Percentiles rank a stretch among this genome's conserved stretches.
Conservation (phyloP, 2,888 invertebrate species). For the Yponomeuta plumbellus region DNA sequence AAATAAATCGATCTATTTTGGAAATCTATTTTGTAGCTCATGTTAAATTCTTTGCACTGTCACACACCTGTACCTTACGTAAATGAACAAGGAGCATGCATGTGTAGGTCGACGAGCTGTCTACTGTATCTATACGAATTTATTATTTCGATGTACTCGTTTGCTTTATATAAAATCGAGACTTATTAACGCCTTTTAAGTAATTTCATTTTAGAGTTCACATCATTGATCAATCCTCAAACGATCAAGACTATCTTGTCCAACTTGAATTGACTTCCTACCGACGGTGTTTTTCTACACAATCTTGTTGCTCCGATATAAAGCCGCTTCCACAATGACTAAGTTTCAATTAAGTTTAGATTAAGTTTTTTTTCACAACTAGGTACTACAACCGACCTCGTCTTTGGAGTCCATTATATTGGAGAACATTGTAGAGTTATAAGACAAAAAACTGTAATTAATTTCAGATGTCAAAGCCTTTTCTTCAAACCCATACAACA, state of each 20-base stretch:
- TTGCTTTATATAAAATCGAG: too few species aligned
- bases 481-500: constrained; percentile 38
- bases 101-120: too few species aligned
- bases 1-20: too few species aligned
- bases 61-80: too few species aligned
- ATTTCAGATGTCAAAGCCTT: constrained; percentile 28
- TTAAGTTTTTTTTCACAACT: constrained; percentile 14
- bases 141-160: too few species aligned
- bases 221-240: constrained; percentile 26
- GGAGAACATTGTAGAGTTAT: not conserved
- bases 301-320: constrained; percentile 71
- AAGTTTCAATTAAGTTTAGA: constrained; percentile 16
- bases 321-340: constrained; percentile 49
- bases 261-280: constrained; percentile 68
- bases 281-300: constrained; percentile 76
- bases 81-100: too few species aligned
- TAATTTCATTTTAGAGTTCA: not conserved
- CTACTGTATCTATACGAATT: too few species aligned
- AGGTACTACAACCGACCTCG: not conserved
- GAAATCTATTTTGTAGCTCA: too few species aligned
- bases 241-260: constrained; percentile 53
- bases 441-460: not conserved
- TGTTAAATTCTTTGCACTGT: too few species aligned
- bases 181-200: too few species aligned
- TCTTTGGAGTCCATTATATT: not conserved